Base-by-base conservation (phyloP, 1,140 invertebrate species). In the Homalodisca vitripennis region DNA sequence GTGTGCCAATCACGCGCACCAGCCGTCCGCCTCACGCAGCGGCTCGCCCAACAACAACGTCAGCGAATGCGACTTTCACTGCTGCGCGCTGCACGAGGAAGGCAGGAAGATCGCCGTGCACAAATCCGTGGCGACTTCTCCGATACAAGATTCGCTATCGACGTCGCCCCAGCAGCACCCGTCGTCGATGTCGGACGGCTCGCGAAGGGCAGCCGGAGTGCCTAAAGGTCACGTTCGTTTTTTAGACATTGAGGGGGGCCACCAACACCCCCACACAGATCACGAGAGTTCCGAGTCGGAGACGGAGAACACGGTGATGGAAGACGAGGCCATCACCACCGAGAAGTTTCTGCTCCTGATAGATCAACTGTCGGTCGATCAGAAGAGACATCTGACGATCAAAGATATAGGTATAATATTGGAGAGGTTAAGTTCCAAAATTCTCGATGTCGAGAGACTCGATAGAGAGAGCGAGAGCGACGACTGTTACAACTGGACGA, bases 371-470 rank as follows among this genome's bases (percentile, higher is more conserved):
- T 93, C 92, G 74, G 89, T 94, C 72, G 93, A 96, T 76, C 92
- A 94, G 81, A 94, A 94, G 79, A 87, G 90, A 60, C 93, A 95
- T 75, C 84, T 97, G 57, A 93, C 91, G 76, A 94, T 97, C 80
- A 95, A 96, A 80, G 94, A 97, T 80, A 96, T 97, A 80, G 94
- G 94, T 65, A 93, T 96, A 78, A 97, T 97, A 74, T 83, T 97
- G 70, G 94, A 97, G 78, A 83, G 93, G 72, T 85, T 97, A 70
- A 94, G 89, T 79, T 94, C 92, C 2, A 96, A 95, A 81, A 96
- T 97, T 60, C 82, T 97, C 46, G 94, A 97, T 81, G 94, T 97
- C 53, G 93, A 96, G 80, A 85, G 92, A 66, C 82, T 97, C 68
- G 93, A 96, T 80, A 85, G 94, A 27, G 93, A 96, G 78, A 92